These are phyloP conservation scores for Origma solitaria DNA, from an alignment of 2,113 vertebrate genomes.

Conservation along the genomic window DNA sequence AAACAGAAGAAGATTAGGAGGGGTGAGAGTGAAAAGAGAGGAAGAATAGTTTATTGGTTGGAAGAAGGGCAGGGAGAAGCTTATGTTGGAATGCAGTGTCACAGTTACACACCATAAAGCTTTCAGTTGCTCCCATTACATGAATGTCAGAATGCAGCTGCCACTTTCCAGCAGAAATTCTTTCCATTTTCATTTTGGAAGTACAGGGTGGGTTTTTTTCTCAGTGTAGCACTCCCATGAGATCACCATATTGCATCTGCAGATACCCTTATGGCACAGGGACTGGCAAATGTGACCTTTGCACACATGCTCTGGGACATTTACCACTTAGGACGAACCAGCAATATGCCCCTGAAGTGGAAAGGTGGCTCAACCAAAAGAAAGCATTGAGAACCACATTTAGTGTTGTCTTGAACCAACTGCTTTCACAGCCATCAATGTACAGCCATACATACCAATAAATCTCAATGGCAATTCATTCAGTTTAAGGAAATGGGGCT, in stretches of 20 bases:
- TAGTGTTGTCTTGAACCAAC: neutral
- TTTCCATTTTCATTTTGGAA: conserved; percentile 57
- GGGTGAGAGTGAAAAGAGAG: conserved; percentile 44
- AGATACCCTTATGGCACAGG: neutral
- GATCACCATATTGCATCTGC: conserved; percentile 1
- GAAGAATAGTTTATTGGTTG: conserved; percentile 62
- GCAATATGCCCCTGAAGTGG: neutral
- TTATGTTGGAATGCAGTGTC: conserved; percentile 70
- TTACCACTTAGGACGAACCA: neutral
- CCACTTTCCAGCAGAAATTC: conserved; percentile 68
- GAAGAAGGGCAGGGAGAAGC: conserved; percentile 64
- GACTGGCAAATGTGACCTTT: neutral
- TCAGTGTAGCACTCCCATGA: neutral
- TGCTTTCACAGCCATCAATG: neutral
- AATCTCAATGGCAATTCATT: neutral
- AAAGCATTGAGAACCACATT: neutral
- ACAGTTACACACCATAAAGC: conserved; percentile 69
- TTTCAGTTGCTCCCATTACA: conserved; percentile 68
- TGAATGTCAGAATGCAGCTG: conserved; percentile 51
- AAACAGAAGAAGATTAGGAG: conserved; percentile 65
- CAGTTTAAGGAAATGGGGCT: neutral
- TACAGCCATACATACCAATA: neutral
- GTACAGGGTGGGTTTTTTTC: neutral
- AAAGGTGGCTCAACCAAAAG: neutral
- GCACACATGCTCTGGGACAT: neutral